These are phyloP conservation scores for Apamea epomidion DNA, from an alignment of 2,888 invertebrate species.

Conservation along the genomic window DNA sequence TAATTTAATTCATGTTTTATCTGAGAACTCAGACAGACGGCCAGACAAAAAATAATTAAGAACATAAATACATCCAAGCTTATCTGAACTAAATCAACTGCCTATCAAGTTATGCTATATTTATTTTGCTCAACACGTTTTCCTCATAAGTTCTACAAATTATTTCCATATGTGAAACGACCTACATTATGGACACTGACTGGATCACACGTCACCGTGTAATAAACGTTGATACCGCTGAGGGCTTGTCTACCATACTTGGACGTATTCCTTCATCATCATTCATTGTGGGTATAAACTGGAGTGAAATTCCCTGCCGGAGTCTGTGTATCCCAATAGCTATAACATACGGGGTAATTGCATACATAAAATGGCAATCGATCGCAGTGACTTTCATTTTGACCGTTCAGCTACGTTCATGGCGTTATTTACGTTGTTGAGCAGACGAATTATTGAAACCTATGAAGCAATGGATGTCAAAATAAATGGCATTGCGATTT, in stretches of 20 bases:
- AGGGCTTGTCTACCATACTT: conserved; percentile 8
- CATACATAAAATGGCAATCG: too few species aligned
- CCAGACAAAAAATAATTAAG: conserved; percentile 16
- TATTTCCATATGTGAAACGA: conserved; percentile 57
- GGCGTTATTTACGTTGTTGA: neutral
- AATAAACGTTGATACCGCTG: conserved; percentile 11
- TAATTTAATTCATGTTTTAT: neutral
- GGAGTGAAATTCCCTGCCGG: neutral
- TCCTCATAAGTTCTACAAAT: conserved; percentile 52
- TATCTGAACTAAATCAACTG: conserved; percentile 30
- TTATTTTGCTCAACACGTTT: conserved; percentile 39
- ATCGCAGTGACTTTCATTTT: neutral
- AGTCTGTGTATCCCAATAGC: neutral
- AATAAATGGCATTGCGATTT: neutral
- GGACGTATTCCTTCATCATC: neutral
- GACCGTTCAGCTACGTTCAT: neutral
- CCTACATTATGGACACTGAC: conserved; percentile 62
- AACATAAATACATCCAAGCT: neutral
- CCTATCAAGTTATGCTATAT: conserved; percentile 26
- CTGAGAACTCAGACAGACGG: neutral
- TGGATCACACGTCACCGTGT: conserved; percentile 24
- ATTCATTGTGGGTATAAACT: neutral
- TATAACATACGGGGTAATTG: neutral
- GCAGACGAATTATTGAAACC: neutral
- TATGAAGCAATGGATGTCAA: neutral